phyloP scores from a whole-genome alignment of 2,113 vertebrate genomes.

The Oryzias woworae region DNA sequence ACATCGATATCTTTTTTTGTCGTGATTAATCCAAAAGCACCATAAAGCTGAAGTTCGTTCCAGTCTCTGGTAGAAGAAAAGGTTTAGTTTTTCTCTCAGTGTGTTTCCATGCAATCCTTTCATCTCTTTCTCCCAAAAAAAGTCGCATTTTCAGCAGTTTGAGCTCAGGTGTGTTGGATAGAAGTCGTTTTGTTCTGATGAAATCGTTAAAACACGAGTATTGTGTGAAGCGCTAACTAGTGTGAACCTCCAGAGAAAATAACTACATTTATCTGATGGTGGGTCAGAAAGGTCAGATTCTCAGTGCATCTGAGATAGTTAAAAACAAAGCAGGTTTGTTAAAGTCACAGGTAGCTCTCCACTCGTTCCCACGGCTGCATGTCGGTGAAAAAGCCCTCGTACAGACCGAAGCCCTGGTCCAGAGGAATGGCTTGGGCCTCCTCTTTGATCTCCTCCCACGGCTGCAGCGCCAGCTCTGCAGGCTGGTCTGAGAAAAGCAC shows the following conservation, averaged over 20 bases:
- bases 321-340: background rate
- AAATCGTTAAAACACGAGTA: too few species aligned
- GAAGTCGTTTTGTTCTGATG: too few species aligned
- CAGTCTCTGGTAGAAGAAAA: conserved; percentile 4
- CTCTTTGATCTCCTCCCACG: conserved; percentile 81
- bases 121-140: background rate
- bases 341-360: conserved; percentile 76
- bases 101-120: background rate
- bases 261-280: too few species aligned
- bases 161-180: too few species aligned
- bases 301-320: too few species aligned
- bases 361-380: conserved; percentile 80
- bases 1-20: conserved; percentile 13
- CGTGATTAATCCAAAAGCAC: conserved; percentile 23
- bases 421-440: conserved; percentile 71
- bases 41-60: conserved; percentile 22
- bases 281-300: too few species aligned
- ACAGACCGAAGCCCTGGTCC: conserved; percentile 77
- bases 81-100: background rate
- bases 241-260: too few species aligned
- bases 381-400: conserved; percentile 81
- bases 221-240: too few species aligned
- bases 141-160: background rate
- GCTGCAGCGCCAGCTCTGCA: conserved; percentile 63
- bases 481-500: conserved; percentile 74